Evolutionary conservation across 2,113 vertebrate genomes (phyloP).

Genomic region (Onychostruthus taczanowskii): DNA sequence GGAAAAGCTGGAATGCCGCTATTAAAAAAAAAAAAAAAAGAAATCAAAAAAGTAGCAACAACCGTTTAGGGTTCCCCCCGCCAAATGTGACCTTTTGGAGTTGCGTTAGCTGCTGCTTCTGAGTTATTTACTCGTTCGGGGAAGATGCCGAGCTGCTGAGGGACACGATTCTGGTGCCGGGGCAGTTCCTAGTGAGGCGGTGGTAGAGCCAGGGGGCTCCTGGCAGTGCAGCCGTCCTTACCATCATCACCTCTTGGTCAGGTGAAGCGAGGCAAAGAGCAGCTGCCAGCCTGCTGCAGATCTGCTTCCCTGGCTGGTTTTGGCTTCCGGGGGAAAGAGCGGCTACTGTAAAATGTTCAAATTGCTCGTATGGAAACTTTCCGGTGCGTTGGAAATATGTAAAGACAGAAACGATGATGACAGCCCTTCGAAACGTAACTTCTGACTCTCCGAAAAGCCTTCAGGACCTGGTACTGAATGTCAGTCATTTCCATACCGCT

Average conservation of each 20-base stretch:
- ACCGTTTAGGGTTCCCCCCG: rapidly evolving
- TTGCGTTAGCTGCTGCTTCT: not conserved
- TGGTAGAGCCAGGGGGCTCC: not conserved
- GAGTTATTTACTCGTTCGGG: not conserved
- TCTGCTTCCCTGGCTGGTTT: not conserved
- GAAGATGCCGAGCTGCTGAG: not conserved
- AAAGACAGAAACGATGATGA: not conserved
- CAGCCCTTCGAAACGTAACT: not conserved
- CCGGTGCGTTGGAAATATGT: not conserved
- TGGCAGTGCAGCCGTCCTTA: not conserved
- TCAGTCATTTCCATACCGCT: not conserved
- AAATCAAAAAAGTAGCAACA: not conserved
- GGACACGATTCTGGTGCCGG: not conserved
- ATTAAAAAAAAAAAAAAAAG: not conserved
- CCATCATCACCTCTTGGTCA: not conserved
- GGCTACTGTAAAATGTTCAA: not conserved
- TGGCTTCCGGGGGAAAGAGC: not conserved
- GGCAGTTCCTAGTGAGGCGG: no score
- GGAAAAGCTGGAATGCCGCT: not conserved
- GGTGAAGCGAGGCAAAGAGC: not conserved
- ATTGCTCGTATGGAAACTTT: not conserved
- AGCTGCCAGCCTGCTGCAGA: not conserved
- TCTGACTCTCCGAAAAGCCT: not conserved
- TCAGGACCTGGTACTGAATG: not conserved
- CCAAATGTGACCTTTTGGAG: not conserved